A percentile compares a stretch with the other conserved stretches of the same genome.
These are phyloP conservation scores for Cetoscarus ocellatus DNA, from an alignment of 2,797 vertebrate genomes.

Conservation along the genomic window DNA sequence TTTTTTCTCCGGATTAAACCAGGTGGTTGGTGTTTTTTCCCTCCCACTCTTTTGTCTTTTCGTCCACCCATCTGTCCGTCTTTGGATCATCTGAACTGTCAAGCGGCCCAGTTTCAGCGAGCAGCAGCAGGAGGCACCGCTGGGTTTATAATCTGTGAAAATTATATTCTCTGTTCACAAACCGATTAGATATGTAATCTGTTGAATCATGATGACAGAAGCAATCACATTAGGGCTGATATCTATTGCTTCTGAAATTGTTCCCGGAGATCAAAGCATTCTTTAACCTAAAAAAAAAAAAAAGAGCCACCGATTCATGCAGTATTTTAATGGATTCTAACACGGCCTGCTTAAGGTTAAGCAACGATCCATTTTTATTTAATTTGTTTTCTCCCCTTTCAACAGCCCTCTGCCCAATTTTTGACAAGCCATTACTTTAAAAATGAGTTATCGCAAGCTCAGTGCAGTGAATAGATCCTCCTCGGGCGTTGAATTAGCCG, in stretches of 20 bases:
- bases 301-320: slow-evolving; percentile 47
- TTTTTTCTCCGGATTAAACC: slow-evolving; percentile 55
- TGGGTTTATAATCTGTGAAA: slow-evolving; percentile 74
- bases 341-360: slow-evolving; percentile 67
- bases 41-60: slow-evolving; percentile 46
- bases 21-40: slow-evolving; percentile 62
- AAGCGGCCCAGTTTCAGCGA: slow-evolving; percentile 59
- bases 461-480: slow-evolving; percentile 54
- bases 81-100: slow-evolving; percentile 54
- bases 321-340: slow-evolving; percentile 64
- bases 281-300: slow-evolving; percentile 53
- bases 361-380: slow-evolving; percentile 70
- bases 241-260: slow-evolving; percentile 67
- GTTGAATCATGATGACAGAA: slow-evolving; percentile 77
- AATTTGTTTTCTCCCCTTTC: slow-evolving; percentile 63
- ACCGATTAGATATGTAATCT: slow-evolving; percentile 80
- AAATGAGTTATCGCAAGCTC: slow-evolving; percentile 65
- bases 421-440: slow-evolving; percentile 64
- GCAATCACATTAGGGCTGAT: slow-evolving; percentile 81
- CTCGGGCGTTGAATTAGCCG: slow-evolving; percentile 49
- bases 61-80: slow-evolving; percentile 45
- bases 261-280: slow-evolving; percentile 72
- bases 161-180: slow-evolving; percentile 72
- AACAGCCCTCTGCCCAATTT: slow-evolving; percentile 53
- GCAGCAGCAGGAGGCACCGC: slow-evolving; percentile 39